phyloP scores from a whole-genome alignment of 2,113 vertebrate species.

The Mastomys natalensis region DNA sequence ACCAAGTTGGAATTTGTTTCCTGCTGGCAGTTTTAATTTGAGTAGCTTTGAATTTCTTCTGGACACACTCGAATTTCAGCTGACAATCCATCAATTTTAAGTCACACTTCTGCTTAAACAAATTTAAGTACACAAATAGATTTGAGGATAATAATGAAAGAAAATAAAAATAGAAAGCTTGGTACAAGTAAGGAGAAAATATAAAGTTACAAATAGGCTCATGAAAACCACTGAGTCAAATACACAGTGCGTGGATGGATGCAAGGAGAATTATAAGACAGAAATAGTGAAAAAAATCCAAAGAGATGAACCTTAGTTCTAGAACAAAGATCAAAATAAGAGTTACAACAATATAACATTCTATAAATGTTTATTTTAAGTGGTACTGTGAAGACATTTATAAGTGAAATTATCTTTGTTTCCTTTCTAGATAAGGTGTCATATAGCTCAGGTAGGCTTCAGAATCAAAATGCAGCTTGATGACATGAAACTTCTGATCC shows the following conservation, averaged over 20 bases:
- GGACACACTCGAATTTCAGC: conserved; percentile 6
- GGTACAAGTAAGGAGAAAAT: conserved; percentile 7
- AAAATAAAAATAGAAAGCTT: conserved; percentile 50
- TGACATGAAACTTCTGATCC: background rate
- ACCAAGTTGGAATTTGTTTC: conserved; percentile 65
- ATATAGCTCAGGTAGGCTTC: background rate
- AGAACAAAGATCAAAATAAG: background rate
- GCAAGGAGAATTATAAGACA: background rate
- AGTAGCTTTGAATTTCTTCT: conserved; percentile 67
- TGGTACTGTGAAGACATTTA: background rate
- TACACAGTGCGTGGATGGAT: background rate
- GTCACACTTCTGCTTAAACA: conserved; percentile 44
- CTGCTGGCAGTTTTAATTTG: conserved; percentile 70
- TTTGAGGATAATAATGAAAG: conserved; percentile 30
- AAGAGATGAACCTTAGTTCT: background rate
- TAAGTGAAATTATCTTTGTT: background rate
- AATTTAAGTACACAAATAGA: conserved; percentile 61
- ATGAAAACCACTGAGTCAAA: background rate
- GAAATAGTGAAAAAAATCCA: background rate
- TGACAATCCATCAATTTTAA: conserved; percentile 40
- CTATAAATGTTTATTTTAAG: background rate
- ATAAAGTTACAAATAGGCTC: background rate
- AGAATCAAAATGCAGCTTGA: background rate
- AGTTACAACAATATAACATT: background rate
- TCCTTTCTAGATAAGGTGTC: background rate